Evolutionary conservation across 1,140 invertebrate genomes (phyloP).

Genomic region (Monomorium pharaonis): DNA sequence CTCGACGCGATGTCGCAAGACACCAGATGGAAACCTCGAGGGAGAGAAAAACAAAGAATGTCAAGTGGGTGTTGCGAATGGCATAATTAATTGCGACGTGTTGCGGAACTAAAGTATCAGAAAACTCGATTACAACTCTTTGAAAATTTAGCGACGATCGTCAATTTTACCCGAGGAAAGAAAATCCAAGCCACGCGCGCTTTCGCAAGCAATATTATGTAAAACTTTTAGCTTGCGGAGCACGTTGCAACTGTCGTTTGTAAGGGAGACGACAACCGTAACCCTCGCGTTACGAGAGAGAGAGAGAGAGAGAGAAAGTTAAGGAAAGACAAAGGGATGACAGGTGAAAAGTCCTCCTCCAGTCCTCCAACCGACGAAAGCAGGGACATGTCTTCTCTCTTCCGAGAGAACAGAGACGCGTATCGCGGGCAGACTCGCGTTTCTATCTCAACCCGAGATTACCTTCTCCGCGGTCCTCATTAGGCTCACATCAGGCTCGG

Average conservation of each 20-base stretch:
- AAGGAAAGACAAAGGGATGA: conserved; percentile 31
- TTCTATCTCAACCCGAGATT: conserved; percentile 59
- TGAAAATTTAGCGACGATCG: background rate
- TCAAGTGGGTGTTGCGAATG: conserved; percentile 9
- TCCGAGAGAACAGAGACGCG: conserved; percentile 21
- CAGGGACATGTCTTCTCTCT: background rate
- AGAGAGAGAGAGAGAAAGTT: background rate
- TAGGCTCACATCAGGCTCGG: conserved; percentile 62
- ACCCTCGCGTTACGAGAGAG: background rate
- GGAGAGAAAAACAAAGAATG: conserved; percentile 1
- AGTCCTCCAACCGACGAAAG: background rate
- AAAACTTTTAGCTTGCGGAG: background rate
- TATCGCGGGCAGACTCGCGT: background rate
- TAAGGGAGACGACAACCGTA: background rate
- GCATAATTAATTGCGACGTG: background rate
- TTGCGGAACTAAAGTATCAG: background rate
- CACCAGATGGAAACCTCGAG: background rate
- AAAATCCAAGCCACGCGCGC: background rate
- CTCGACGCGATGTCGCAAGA: background rate
- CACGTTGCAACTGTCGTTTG: background rate
- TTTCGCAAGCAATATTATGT: background rate
- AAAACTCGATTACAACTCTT: background rate
- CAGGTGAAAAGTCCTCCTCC: conserved; percentile 55
- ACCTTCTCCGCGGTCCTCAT: conserved; percentile 70
- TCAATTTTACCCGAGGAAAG: background rate